These are phyloP conservation scores for Aurelia aurita DNA, from an alignment of 30 jellyfish, hydroid and myxozoan genomes.

Conservation along the genomic window DNA sequence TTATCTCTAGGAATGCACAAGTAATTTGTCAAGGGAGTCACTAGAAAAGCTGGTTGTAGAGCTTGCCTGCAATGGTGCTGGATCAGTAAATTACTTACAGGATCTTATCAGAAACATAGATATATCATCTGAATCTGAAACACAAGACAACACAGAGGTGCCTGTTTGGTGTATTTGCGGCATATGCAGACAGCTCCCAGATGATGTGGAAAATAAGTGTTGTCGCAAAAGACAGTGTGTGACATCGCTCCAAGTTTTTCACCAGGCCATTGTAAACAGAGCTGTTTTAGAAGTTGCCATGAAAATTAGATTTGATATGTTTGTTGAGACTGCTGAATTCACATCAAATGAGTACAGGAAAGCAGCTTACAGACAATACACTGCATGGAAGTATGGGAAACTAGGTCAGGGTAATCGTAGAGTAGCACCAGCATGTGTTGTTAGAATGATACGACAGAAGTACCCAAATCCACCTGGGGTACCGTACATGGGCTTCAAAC, in stretches of 20 bases:
- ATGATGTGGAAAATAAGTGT: constrained; percentile 24
- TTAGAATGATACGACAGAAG: constrained; percentile 2
- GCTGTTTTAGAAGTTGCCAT: constrained; percentile 36
- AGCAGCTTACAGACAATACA: constrained; percentile 33
- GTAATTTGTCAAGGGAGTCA: not conserved
- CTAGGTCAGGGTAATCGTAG: constrained; percentile 33
- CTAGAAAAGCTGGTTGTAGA: constrained; percentile 5
- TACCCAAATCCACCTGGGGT: constrained; percentile 23
- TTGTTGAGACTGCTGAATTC: not conserved
- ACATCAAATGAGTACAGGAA: constrained; percentile 23
- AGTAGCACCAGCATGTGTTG: constrained; percentile 34
- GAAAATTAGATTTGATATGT: constrained; percentile 24
- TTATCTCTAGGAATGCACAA: no score
- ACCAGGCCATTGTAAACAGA: constrained; percentile 26
- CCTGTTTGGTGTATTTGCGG: not conserved
- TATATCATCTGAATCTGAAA: not conserved
- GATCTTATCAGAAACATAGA: not conserved
- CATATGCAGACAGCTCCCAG: no score
- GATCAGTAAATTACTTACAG: not conserved
- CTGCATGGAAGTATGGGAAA: constrained; percentile 28
- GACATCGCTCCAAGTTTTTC: constrained; percentile 16
- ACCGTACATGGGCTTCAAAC: constrained; percentile 4
- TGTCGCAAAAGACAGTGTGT: constrained; percentile 24
- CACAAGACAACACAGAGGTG: not conserved
- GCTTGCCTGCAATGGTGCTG: constrained; percentile 40